A percentile compares a stretch with the other conserved stretches of the same genome.
Evolutionary conservation across 2,797 vertebrate species (phyloP).

Genomic region (Spinus olivaceus): DNA sequence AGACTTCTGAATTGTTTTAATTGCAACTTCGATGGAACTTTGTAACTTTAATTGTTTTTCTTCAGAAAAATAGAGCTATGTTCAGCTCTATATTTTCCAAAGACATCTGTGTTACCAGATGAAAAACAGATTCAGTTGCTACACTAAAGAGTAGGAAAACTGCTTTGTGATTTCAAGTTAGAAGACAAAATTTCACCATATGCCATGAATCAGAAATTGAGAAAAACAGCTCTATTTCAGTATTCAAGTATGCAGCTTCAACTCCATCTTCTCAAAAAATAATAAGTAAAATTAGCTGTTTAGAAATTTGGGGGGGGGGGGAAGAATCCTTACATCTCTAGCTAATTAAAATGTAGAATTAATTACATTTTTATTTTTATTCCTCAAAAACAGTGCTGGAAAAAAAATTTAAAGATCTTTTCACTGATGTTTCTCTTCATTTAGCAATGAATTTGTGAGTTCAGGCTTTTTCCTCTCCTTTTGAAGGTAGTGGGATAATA

Average conservation of each 20-base stretch:
- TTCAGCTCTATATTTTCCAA: not conserved
- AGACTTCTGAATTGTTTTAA: not conserved
- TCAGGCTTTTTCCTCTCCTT: not conserved
- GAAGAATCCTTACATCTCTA: not conserved
- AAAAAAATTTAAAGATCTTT: rapidly evolving
- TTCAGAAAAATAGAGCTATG: too few relatives aligned
- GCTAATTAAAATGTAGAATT: not conserved
- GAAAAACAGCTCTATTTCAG: not conserved
- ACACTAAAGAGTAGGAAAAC: not conserved
- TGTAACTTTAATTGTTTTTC: not conserved
- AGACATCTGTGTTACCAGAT: not conserved
- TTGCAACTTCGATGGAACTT: not conserved
- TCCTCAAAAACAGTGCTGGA: not conserved
- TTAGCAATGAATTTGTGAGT: not conserved
- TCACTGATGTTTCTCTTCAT: not conserved
- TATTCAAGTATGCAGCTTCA: not conserved
- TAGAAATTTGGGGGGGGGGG: rapidly evolving
- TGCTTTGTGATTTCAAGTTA: not conserved
- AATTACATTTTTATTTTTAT: not conserved
- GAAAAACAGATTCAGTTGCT: not conserved
- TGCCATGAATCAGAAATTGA: not conserved
- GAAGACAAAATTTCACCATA: not conserved
- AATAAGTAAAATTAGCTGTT: not conserved
- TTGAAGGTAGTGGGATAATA: not conserved
- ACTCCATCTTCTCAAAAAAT: not conserved